Evolutionary conservation across 2,888 invertebrate genomes (phyloP).

Genomic region (Dioctria linearis): DNA sequence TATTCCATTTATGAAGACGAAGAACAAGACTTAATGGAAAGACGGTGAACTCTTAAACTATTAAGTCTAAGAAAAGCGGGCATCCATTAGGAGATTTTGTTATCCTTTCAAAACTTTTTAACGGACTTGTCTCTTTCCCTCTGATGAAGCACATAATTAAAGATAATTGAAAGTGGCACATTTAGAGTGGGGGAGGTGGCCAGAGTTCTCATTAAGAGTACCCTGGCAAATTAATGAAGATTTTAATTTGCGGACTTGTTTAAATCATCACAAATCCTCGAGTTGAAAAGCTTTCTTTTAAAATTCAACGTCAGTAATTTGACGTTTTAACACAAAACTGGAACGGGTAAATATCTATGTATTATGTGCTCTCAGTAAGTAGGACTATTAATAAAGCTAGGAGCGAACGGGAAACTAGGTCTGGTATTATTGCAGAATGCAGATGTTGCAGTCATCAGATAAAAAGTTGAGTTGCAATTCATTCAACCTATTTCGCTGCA

Average conservation of each 20-base stretch:
- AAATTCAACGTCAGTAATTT: slow-evolving; percentile 36
- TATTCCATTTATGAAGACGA: slow-evolving; percentile 9
- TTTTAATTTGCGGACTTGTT: slow-evolving; percentile 52
- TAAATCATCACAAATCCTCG: slow-evolving; percentile 35
- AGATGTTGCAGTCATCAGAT: slow-evolving; percentile 8
- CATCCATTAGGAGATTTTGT: slow-evolving; percentile 47
- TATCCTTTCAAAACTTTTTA: slow-evolving; percentile 47
- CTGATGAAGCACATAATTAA: slow-evolving; percentile 50
- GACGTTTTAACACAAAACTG: slow-evolving; percentile 42
- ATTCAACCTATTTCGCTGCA: background rate
- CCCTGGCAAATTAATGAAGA: slow-evolving; percentile 43
- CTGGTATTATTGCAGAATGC: slow-evolving; percentile 11
- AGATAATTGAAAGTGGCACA: slow-evolving; percentile 52
- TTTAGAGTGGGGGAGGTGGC: slow-evolving; percentile 18
- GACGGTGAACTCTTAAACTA: slow-evolving; percentile 47
- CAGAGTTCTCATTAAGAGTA: background rate
- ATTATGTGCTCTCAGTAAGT: background rate
- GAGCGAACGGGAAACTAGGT: background rate
- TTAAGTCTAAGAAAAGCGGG: slow-evolving; percentile 25
- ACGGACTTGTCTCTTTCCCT: slow-evolving; percentile 32
- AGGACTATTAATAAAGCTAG: slow-evolving; percentile 1
- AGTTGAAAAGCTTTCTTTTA: slow-evolving; percentile 14
- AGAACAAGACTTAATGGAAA: slow-evolving; percentile 33
- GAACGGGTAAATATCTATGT: background rate
- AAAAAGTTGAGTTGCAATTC: background rate